phyloP scores from a whole-genome alignment of 2,888 invertebrate species.

The Apantesis nais region DNA sequence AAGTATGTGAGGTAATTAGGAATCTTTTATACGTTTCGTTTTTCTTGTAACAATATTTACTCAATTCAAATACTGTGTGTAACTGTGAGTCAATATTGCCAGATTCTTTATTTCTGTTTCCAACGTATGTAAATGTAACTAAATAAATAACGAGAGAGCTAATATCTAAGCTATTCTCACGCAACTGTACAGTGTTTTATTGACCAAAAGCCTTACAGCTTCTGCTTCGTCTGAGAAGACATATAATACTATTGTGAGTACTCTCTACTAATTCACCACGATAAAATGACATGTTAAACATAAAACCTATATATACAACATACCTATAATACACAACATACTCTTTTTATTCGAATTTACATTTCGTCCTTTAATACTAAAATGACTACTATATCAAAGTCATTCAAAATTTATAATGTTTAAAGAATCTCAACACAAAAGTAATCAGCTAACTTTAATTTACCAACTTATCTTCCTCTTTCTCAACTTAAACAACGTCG shows the following conservation, averaged over 20 bases:
- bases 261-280: neutral
- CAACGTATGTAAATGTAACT: neutral
- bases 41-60: neutral
- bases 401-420: too few relatives aligned
- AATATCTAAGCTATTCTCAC: neutral
- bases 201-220: neutral
- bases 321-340: too few relatives aligned
- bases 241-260: neutral
- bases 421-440: too few relatives aligned
- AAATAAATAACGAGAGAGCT: neutral
- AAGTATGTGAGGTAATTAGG: neutral
- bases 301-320: too few relatives aligned
- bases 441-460: too few relatives aligned
- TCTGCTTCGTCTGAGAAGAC: neutral
- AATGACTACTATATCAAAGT: too few relatives aligned
- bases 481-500: too few relatives aligned
- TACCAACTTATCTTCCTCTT: too few relatives aligned
- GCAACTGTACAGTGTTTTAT: neutral
- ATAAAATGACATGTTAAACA: too few relatives aligned
- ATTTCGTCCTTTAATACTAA: too few relatives aligned
- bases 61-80: neutral
- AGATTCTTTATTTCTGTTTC: neutral
- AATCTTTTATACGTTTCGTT: neutral
- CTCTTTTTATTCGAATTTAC: too few relatives aligned
- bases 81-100: neutral